Conservation (phyloP, 2,113 vertebrate genomes). For the Anarhynchus alexandrinus region DNA sequence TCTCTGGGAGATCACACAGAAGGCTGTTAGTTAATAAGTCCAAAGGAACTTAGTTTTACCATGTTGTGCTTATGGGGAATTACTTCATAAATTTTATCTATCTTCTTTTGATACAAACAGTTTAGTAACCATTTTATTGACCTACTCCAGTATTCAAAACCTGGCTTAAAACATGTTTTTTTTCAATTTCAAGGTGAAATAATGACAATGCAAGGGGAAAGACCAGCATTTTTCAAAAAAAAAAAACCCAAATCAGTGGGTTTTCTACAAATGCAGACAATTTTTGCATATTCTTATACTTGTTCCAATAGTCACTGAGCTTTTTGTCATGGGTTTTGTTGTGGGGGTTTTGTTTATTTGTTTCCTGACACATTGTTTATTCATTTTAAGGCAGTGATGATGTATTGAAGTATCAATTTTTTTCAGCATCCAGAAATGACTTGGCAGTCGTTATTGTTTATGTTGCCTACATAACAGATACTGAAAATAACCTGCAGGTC, state of each 20-base stretch:
- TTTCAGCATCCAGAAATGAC: background rate
- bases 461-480: background rate
- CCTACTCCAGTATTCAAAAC: background rate
- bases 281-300: background rate
- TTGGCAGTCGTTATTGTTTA: background rate
- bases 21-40: background rate
- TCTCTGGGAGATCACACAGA: background rate
- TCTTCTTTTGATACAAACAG: background rate
- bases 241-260: background rate
- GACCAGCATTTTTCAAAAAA: background rate
- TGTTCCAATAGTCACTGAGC: background rate
- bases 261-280: background rate
- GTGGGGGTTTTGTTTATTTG: background rate
- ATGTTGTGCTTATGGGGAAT: background rate
- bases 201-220: background rate
- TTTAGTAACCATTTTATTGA: background rate
- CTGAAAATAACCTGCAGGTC: background rate
- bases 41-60: background rate
- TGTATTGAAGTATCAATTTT: background rate
- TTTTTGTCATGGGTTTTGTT: background rate
- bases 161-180: background rate
- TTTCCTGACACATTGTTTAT: background rate
- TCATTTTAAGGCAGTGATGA: background rate
- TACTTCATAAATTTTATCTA: background rate
- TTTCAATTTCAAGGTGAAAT: background rate